Base-by-base conservation (phyloP, 1,140 invertebrate species). In the Aphidius gifuensis region DNA sequence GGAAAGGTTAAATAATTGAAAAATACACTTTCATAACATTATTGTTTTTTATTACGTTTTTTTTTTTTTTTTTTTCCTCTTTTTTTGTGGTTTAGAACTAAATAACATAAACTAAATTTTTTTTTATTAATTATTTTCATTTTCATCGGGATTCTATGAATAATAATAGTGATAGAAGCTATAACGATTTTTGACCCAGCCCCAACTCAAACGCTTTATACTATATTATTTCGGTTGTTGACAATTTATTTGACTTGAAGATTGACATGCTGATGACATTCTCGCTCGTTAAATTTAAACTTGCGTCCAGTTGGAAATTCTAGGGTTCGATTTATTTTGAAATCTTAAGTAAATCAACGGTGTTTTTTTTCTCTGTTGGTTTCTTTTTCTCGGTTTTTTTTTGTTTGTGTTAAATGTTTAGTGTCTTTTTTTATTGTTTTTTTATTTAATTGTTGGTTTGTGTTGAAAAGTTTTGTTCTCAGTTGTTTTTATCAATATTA, bases 51-150 rank as follows among this genome's bases (percentile, higher is more conserved):
- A 74, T 75, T 79, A 71, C 68, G 64, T 68, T 67, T 76, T 74
- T 74, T 71, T 74, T 69, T 46, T 32, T 58, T 23, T 55, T 11
- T 53, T 38, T 48, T 46, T 59, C 59, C 38, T n/a, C 7, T 23
- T 49, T 21, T 40, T 39, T 58, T 66, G 74, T 64, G 74, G 69
- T 66, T 78, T 78, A 78, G 69, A 78, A 80, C 78, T 80, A 79
- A 80, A 80, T 80, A 80, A 79, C 78, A 79, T 78, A 77, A 78
- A 79, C 72, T 76, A 69, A 75, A 60, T 70, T 67, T 67, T 16
- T 67, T 61, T 75, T 72, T 72, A 72, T 74, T 74, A 8, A 74
- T 74, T 77, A 73, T 60, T 76, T 69, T 66, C 40, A 69, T 72
- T 51, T 50, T 51, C 32, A 9, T 51, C 53, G 53, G 50, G 40